phyloP scores from a whole-genome alignment of 2,888 invertebrate species.

The Eupithecia vulgata region DNA sequence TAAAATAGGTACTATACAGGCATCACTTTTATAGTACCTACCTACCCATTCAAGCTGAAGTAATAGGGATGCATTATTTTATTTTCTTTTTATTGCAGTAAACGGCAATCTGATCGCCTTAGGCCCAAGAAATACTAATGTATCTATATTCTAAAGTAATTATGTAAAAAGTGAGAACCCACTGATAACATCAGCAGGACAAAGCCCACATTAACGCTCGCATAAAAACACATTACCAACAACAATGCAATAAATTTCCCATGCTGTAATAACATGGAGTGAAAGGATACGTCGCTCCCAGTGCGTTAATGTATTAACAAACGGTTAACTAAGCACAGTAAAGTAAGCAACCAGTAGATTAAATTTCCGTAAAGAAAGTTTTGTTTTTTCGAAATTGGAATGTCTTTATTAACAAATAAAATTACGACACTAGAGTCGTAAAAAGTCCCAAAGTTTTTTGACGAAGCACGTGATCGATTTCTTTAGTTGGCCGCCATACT shows the following conservation, averaged over 20 bases:
- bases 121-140: background rate
- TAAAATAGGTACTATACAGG: no score
- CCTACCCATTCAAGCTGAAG: no score
- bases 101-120: background rate
- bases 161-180: conserved; percentile 7
- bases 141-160: background rate
- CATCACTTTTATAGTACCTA: no score
- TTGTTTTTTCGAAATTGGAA: background rate
- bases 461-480: no score
- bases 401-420: no score
- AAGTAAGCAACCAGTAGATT: background rate
- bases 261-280: conserved; percentile 42
- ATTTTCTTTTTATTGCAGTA: no score
- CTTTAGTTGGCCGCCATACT: no score
- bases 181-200: conserved; percentile 26
- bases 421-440: no score
- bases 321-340: conserved; percentile 49
- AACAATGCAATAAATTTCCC: conserved; percentile 36
- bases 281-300: conserved; percentile 48
- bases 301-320: conserved; percentile 43
- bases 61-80: no score
- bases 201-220: conserved; percentile 35
- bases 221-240: conserved; percentile 28
- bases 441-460: no score
- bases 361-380: background rate